These are phyloP conservation scores for Sweltsa coloradensis DNA, from an alignment of 1,140 invertebrate species.

Conservation along the genomic window DNA sequence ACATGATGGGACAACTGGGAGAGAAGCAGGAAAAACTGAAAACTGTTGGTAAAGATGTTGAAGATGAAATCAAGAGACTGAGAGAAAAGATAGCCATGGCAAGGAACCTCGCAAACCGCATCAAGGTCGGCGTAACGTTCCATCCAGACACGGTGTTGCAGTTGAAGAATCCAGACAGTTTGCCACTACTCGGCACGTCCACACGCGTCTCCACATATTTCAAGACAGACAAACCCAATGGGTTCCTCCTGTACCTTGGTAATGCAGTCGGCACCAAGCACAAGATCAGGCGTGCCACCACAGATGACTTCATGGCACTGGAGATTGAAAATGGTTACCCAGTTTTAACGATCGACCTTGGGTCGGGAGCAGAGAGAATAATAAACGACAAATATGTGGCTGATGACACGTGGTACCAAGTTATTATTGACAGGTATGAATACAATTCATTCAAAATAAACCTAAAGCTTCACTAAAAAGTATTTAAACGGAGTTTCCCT, in stretches of 20 bases:
- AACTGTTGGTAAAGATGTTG: constrained; percentile 41
- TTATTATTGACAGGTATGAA: constrained; percentile 71
- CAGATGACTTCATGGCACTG: constrained; percentile 85
- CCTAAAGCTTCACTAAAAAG: too few relatives aligned
- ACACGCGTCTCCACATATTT: constrained; percentile 79
- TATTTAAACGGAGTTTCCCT: too few relatives aligned
- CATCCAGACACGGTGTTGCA: constrained; percentile 70
- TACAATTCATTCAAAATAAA: too few relatives aligned
- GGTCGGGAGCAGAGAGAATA: constrained; percentile 65
- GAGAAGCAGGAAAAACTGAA: constrained; percentile 42
- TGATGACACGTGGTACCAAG: constrained; percentile 84
- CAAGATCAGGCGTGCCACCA: constrained; percentile 39
- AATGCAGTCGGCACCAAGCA: constrained; percentile 58
- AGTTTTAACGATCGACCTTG: constrained; percentile 75
- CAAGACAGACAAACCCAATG: constrained; percentile 65
- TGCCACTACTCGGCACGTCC: constrained; percentile 70
- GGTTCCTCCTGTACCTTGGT: constrained; percentile 79
- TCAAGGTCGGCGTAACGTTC: constrained; percentile 76
- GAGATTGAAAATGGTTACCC: constrained; percentile 80
- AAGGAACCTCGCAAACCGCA: constrained; percentile 55
- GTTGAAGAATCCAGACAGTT: constrained; percentile 67
- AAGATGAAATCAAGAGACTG: constrained; percentile 57
- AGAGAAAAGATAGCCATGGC: constrained; percentile 65
- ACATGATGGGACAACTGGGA: constrained; percentile 42
- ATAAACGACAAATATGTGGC: constrained; percentile 62